Conservation (phyloP, 2,113 vertebrate species). For the Suricata suricatta region DNA sequence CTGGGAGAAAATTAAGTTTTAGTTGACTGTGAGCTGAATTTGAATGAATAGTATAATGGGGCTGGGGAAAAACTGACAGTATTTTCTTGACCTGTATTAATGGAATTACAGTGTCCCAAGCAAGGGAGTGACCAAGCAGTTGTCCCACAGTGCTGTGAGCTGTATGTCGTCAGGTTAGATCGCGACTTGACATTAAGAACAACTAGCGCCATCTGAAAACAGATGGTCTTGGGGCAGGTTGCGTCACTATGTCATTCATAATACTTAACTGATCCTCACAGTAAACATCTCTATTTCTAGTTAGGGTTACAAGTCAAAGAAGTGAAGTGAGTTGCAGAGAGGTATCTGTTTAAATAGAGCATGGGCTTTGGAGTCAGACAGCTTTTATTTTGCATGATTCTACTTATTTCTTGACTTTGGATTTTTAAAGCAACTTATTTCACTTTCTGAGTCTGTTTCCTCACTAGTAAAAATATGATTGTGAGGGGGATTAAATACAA, state of each 20-base stretch:
- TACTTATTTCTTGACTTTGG: not conserved
- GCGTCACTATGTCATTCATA: not conserved
- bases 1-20: not conserved
- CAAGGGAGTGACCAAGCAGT: not conserved
- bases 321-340: not conserved
- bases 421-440: conserved; percentile 41
- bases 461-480: conserved; percentile 28
- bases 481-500: conserved; percentile 17
- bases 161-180: not conserved
- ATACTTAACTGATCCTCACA: not conserved
- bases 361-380: not conserved
- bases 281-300: not conserved
- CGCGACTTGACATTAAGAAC: not conserved
- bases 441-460: conserved; percentile 27
- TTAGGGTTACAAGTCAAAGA: not conserved
- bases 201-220: not conserved
- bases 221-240: not conserved
- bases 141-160: not conserved
- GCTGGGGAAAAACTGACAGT: not conserved
- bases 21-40: conserved; percentile 1
- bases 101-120: not conserved
- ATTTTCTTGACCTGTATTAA: not conserved
- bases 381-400: not conserved
- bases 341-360: not conserved
- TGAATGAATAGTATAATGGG: not conserved